A percentile compares a stretch with the other conserved stretches of the same genome.
Conservation (phyloP, 2,113 vertebrate species). For the Syngnathus typhle region DNA sequence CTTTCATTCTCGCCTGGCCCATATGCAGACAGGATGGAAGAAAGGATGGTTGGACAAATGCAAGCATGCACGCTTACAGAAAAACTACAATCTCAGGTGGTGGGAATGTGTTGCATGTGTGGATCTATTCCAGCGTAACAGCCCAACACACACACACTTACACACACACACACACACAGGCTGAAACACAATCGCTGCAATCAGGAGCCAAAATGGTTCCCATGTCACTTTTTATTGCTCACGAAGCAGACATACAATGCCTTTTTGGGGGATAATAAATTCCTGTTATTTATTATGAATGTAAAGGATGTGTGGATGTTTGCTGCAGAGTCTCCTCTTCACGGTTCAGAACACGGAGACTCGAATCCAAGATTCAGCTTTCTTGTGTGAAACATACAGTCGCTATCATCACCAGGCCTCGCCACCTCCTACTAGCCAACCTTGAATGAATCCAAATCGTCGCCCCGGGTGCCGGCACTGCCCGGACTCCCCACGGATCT, state of each 20-base stretch:
- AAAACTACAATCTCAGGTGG: constrained; percentile 81
- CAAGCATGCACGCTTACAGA: constrained; percentile 76
- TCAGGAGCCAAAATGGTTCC: constrained; percentile 1
- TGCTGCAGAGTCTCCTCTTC: neutral
- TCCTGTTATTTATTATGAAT: neutral
- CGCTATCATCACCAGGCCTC: constrained; percentile 22
- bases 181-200: constrained; percentile 54
- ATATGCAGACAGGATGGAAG: constrained; percentile 29
- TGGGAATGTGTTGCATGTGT: constrained; percentile 73
- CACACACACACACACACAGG: constrained; percentile 5
- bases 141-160: constrained; percentile 13
- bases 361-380: no score
- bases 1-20: constrained; percentile 49
- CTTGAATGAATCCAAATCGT: constrained; percentile 63
- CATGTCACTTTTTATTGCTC: neutral
- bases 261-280: neutral
- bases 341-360: neutral
- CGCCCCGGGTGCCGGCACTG: constrained; percentile 59
- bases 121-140: constrained; percentile 74
- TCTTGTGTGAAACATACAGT: neutral
- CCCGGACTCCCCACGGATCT: constrained; percentile 72
- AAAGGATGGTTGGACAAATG: constrained; percentile 70
- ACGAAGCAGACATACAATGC: neutral
- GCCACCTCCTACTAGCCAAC: constrained; percentile 46
- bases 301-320: neutral